Evolutionary conservation across 2,888 invertebrate genomes (phyloP).

Genomic region (Rhorus exstirpatorius): DNA sequence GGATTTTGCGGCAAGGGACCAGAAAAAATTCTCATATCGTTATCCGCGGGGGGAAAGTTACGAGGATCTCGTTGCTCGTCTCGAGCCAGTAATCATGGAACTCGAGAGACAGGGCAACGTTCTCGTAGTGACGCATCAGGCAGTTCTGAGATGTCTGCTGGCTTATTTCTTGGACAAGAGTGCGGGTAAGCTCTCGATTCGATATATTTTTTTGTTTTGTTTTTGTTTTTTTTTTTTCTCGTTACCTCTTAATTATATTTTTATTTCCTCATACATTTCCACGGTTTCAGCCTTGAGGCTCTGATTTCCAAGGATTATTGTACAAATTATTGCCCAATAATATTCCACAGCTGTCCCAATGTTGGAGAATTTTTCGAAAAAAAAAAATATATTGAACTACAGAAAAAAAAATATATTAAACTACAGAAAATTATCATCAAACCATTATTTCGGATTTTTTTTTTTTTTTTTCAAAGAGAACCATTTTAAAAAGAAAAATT

Average conservation of each 20-base stretch:
- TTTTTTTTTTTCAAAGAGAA: too few species aligned
- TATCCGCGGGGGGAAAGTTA: conserved; percentile 98
- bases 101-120: conserved; percentile 98
- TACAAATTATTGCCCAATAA: too few species aligned
- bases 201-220: not conserved
- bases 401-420: too few species aligned
- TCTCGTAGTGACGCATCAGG: conserved; percentile 98
- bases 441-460: too few species aligned
- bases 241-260: not conserved
- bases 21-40: conserved; percentile 98
- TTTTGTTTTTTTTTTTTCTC: not conserved
- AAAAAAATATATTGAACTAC: too few species aligned
- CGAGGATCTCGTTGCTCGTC: conserved; percentile 98
- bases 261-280: not conserved
- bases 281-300: too few species aligned
- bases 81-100: conserved; percentile 99
- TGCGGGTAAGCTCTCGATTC: conserved; percentile 89
- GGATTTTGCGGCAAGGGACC: conserved; percentile 98
- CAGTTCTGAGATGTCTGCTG: conserved; percentile 96
- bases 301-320: too few species aligned
- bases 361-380: too few species aligned
- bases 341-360: not conserved
- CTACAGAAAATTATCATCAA: not conserved
- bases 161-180: conserved; percentile 99
- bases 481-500: too few species aligned